Evolutionary conservation across 2,888 invertebrate species (phyloP).

Genomic region (Drosophila merina): DNA sequence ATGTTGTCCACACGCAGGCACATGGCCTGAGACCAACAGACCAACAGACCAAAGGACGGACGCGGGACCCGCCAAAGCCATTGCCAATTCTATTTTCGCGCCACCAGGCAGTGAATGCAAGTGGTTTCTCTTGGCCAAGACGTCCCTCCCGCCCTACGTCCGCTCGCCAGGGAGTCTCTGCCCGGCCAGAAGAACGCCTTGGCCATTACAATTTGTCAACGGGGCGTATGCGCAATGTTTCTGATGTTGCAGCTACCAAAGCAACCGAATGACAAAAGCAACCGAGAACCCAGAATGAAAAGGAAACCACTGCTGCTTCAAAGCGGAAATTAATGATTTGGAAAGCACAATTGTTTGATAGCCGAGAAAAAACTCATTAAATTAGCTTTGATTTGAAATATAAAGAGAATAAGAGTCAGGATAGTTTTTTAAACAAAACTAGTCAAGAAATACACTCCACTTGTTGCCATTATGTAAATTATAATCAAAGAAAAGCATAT

Average conservation of each 20-base stretch:
- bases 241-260: conserved; percentile 11
- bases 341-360: conserved; percentile 23
- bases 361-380: conserved; percentile 24
- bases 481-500: conserved; percentile 26
- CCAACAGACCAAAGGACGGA: conserved; percentile 8
- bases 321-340: conserved; percentile 39
- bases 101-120: conserved; percentile 63
- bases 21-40: conserved; percentile 13
- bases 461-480: conserved; percentile 38
- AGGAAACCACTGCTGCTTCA: conserved; percentile 32
- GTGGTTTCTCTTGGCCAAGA: conserved; percentile 55
- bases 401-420: background rate
- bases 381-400: conserved; percentile 36
- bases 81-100: conserved; percentile 73
- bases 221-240: conserved; percentile 56
- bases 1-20: conserved; percentile 71
- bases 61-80: conserved; percentile 58
- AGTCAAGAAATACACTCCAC: conserved; percentile 1
- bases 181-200: conserved; percentile 33
- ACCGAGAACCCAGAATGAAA: conserved; percentile 26
- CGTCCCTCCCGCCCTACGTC: conserved; percentile 21
- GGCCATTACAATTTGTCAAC: conserved; percentile 55
- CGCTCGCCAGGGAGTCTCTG: background rate
- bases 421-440: background rate
- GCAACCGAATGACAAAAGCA: conserved; percentile 34